Conservation (phyloP, 1,140 invertebrate species). For the Maniola jurtina region DNA sequence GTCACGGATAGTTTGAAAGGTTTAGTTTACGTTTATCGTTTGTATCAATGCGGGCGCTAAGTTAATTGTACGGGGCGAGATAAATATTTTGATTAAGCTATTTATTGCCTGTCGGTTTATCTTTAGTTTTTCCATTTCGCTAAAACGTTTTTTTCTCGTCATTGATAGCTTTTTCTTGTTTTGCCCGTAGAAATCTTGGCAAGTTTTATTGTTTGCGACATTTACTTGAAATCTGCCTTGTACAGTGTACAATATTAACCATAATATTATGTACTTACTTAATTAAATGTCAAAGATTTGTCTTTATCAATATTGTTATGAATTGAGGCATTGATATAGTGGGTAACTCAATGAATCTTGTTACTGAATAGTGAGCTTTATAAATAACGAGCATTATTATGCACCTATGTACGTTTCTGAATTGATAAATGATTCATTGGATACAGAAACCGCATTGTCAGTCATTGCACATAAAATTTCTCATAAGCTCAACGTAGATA, state of each 20-base stretch:
- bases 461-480: not conserved
- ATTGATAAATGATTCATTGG: conserved; percentile 24
- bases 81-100: conserved; percentile 15
- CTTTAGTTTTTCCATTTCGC: not conserved
- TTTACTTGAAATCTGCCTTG: not conserved
- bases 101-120: conserved; percentile 11
- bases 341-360: too few relatives aligned
- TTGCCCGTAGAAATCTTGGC: not conserved
- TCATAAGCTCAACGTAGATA: conserved; percentile 2
- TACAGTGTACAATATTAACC: too few relatives aligned
- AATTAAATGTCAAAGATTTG: too few relatives aligned
- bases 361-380: not conserved
- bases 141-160: not conserved
- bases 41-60: conserved; percentile 15
- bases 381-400: not conserved
- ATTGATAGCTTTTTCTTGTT: not conserved
- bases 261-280: too few relatives aligned
- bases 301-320: too few relatives aligned
- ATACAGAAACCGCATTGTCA: conserved; percentile 12
- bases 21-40: conserved; percentile 3
- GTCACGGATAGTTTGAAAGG: conserved; percentile 15
- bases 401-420: conserved; percentile 9
- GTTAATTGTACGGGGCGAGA: conserved; percentile 9
- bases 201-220: not conserved
- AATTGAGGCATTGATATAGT: too few relatives aligned